These are phyloP conservation scores for Drosophila varians DNA, from an alignment of 1,140 invertebrate species.

Conservation along the genomic window DNA sequence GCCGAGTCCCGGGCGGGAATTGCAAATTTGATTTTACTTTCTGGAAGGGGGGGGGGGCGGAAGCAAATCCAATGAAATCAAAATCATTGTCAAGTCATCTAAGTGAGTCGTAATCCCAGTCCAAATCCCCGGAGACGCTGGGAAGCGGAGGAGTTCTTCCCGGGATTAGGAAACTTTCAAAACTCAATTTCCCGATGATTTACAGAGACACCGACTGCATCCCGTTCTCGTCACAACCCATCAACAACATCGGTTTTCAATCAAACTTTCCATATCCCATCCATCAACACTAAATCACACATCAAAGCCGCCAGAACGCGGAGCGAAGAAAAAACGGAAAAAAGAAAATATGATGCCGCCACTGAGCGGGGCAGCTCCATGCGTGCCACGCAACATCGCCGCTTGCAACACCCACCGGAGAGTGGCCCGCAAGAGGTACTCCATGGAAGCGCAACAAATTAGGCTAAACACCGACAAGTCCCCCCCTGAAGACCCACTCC, in stretches of 20 bases:
- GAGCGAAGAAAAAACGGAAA: constrained; percentile 36
- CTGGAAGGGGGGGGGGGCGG: no score
- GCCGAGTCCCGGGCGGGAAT: constrained; percentile 13
- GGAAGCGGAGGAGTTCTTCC: not conserved
- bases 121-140: not conserved
- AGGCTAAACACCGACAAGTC: constrained; percentile 57
- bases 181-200: constrained; percentile 61
- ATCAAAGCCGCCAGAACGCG: constrained; percentile 56
- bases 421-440: constrained; percentile 2
- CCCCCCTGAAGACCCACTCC: not conserved
- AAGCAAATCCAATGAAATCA: constrained; percentile 41
- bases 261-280: constrained; percentile 74
- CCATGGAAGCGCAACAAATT: constrained; percentile 57
- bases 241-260: constrained; percentile 57
- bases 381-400: not conserved
- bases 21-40: constrained; percentile 39
- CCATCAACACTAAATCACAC: constrained; percentile 60
- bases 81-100: constrained; percentile 49
- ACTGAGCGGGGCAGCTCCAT: constrained; percentile 28
- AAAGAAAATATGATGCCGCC: constrained; percentile 36
- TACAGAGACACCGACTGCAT: constrained; percentile 37
- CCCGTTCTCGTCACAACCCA: not conserved
- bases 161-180: constrained; percentile 26
- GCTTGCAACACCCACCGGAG: not conserved
- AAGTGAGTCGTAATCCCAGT: constrained; percentile 28